phyloP scores from a whole-genome alignment of 2,113 vertebrate species.

The Rhinolophus ferrumequinum region DNA sequence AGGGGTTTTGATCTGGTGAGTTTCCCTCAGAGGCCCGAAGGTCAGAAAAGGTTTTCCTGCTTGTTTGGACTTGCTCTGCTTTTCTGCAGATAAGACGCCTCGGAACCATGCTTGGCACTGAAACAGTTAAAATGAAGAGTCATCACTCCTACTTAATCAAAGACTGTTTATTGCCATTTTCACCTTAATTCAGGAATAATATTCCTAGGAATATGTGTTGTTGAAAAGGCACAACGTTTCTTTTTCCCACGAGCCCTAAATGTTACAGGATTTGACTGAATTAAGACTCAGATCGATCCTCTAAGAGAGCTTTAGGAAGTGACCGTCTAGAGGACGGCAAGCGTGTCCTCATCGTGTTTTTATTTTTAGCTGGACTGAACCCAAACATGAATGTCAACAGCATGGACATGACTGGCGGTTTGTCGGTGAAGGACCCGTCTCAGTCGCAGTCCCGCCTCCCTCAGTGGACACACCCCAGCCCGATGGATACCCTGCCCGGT shows the following conservation, averaged over 20 bases:
- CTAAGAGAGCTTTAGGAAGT: not conserved
- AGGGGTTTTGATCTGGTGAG: not conserved
- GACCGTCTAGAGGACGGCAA: too few relatives aligned
- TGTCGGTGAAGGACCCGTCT: conserved; percentile 96
- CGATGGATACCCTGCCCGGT: conserved; percentile 94
- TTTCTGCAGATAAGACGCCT: not conserved
- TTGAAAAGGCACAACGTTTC: too few relatives aligned
- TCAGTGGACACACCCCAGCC: conserved; percentile 98
- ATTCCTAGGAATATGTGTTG: not conserved
- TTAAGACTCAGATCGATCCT: not conserved
- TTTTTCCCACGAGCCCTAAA: not conserved
- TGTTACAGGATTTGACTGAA: not conserved
- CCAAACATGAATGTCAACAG: conserved; percentile 97
- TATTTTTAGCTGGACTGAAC: conserved; percentile 93
- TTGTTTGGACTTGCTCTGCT: not conserved
- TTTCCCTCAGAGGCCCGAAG: not conserved
- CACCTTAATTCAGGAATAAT: not conserved
- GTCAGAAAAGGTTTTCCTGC: not conserved
- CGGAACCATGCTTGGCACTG: not conserved
- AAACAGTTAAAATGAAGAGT: not conserved
- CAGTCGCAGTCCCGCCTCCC: conserved; percentile 98
- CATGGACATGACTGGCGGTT: conserved; percentile 94
- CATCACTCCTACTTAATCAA: not conserved
- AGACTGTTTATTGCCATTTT: not conserved
- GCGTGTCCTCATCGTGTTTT: not conserved